Conservation (phyloP, 2,888 invertebrate species). For the Branchipolynoe longqiensis region DNA sequence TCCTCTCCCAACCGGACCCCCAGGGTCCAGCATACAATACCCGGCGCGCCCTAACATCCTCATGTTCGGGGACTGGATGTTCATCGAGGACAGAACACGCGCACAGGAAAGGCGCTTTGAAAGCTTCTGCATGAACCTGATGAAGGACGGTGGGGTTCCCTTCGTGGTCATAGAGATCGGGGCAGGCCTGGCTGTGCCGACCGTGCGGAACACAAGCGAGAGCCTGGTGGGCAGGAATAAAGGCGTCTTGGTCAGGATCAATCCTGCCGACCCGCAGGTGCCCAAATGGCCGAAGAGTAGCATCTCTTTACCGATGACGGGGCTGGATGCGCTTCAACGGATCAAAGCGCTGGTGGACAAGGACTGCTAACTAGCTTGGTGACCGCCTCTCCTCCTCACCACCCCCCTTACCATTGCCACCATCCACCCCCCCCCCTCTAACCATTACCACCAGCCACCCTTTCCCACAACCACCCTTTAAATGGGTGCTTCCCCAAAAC, state of each 20-base stretch:
- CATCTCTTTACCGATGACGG: constrained; percentile 59
- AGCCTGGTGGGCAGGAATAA: constrained; percentile 37
- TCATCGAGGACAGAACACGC: constrained; percentile 46
- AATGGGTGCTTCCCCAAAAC: too few relatives aligned
- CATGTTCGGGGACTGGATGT: constrained; percentile 66
- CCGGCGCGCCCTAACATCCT: constrained; percentile 66
- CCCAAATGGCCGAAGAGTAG: constrained; percentile 52
- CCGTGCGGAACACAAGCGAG: constrained; percentile 62
- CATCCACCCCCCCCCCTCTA: too few relatives aligned
- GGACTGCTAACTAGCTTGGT: too few relatives aligned
- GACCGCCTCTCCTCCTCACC: too few relatives aligned
- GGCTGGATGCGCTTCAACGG: constrained; percentile 58
- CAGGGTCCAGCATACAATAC: neutral
- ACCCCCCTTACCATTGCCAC: too few relatives aligned
- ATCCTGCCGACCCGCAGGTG: constrained; percentile 61
- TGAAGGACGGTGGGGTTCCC: constrained; percentile 34
- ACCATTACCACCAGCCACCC: too few relatives aligned
- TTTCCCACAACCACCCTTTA: too few relatives aligned
- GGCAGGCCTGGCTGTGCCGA: constrained; percentile 65
- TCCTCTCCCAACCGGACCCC: constrained; percentile 64
- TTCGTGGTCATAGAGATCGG: constrained; percentile 66
- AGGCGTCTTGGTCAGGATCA: constrained; percentile 59
- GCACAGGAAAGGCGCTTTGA: constrained; percentile 38
- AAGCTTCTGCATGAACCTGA: neutral
- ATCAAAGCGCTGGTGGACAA: constrained; percentile 50